Conservation (phyloP, 2,113 vertebrate species). For the Machaerirhynchus nigripectus region DNA sequence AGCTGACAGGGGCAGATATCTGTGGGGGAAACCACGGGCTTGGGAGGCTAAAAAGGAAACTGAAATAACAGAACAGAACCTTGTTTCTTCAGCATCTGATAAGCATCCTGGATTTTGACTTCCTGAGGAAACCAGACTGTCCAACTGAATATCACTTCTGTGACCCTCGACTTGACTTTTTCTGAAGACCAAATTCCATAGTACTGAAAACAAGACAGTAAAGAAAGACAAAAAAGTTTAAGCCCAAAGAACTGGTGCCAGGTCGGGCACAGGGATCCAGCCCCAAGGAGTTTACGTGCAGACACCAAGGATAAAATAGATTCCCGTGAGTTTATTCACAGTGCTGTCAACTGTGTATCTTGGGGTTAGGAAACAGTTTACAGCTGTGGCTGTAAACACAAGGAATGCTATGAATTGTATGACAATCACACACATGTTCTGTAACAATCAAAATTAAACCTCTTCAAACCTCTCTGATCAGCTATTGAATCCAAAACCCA, state of each 20-base stretch:
- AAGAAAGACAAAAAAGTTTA: background rate
- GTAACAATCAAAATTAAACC: background rate
- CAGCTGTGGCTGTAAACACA: background rate
- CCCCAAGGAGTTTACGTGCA: background rate
- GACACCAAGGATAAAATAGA: background rate
- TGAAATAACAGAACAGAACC: constrained; percentile 71
- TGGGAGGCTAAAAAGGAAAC: constrained; percentile 4
- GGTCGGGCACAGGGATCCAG: background rate
- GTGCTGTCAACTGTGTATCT: background rate
- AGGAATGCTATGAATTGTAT: background rate
- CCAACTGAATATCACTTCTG: constrained; percentile 89
- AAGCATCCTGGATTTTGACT: constrained; percentile 88
- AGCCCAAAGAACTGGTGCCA: background rate
- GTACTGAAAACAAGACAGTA: constrained; percentile 70
- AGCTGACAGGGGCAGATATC: background rate
- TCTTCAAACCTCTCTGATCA: background rate
- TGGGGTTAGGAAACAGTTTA: background rate
- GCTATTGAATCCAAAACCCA: background rate
- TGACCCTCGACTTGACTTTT: constrained; percentile 82
- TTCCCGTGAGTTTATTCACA: background rate
- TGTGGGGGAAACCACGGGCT: background rate
- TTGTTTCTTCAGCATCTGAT: constrained; percentile 93
- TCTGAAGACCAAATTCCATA: constrained; percentile 83
- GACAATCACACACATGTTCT: background rate
- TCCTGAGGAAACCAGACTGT: constrained; percentile 90